Evolutionary conservation across 2,888 invertebrate species (phyloP).

Genomic region (Meghimatium bilineatum): DNA sequence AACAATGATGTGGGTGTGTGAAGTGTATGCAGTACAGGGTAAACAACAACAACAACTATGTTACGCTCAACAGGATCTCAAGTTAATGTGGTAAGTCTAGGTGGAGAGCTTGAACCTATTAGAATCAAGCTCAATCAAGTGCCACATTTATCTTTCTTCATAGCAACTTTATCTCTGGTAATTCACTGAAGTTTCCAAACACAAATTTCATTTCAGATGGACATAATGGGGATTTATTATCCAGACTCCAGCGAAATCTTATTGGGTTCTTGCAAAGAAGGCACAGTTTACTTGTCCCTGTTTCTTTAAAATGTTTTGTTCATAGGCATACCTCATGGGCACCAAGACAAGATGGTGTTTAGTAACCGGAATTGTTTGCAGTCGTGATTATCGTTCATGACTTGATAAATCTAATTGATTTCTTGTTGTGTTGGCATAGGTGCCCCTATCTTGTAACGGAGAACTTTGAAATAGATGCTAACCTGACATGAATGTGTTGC

Average conservation of each 20-base stretch:
- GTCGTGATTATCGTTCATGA: constrained; percentile 20
- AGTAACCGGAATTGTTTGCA: neutral
- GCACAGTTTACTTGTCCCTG: neutral
- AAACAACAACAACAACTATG: neutral
- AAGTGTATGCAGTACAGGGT: neutral
- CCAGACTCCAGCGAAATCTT: constrained; percentile 4
- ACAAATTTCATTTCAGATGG: constrained; percentile 46
- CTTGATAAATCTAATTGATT: constrained; percentile 51
- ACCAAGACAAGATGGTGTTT: constrained; percentile 12
- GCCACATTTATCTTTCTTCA: neutral
- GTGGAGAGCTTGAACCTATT: neutral
- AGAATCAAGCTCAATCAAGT: neutral
- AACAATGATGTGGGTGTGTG: neutral
- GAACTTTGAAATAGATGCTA: constrained; percentile 55
- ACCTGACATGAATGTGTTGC: constrained; percentile 51
- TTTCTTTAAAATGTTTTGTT: constrained; percentile 38
- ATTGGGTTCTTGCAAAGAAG: constrained; percentile 22
- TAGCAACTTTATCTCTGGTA: neutral
- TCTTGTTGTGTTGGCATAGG: constrained; percentile 55
- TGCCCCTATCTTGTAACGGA: constrained; percentile 55
- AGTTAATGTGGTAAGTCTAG: neutral
- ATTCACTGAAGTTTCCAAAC: constrained; percentile 29
- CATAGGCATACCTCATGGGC: constrained; percentile 34
- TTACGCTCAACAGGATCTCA: neutral
- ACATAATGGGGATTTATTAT: constrained; percentile 11